phyloP scores from a whole-genome alignment of 1,140 invertebrate species.

The Drosophila lacteicornis region DNA sequence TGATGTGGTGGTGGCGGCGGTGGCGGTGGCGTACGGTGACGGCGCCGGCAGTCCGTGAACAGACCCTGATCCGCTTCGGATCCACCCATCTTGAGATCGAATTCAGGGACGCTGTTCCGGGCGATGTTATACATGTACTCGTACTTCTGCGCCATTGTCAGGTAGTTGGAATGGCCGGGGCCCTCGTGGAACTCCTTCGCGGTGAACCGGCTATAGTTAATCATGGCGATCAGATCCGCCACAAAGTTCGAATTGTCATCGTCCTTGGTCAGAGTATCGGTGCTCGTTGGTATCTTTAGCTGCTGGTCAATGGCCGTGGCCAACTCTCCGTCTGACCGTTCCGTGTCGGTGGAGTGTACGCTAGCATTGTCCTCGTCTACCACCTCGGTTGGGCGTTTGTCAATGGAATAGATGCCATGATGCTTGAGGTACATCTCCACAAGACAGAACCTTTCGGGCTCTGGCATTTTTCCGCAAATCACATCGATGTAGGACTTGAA shows the following conservation, averaged over 20 bases:
- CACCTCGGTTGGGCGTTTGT: neutral
- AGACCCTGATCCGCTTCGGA: neutral
- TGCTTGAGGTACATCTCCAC: constrained; percentile 31
- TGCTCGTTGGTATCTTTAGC: too few relatives aligned
- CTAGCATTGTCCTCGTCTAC: too few relatives aligned
- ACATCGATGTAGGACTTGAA: constrained; percentile 21
- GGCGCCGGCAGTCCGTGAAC: neutral
- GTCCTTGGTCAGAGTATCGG: neutral
- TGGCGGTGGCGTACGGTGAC: neutral
- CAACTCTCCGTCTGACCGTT: too few relatives aligned
- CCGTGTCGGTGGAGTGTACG: too few relatives aligned
- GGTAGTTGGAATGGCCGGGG: constrained; percentile 13
- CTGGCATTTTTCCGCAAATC: constrained; percentile 2
- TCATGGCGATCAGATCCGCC: neutral
- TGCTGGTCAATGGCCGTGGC: too few relatives aligned
- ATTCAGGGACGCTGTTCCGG: neutral
- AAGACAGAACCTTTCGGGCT: constrained; percentile 11
- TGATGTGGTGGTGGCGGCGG: neutral
- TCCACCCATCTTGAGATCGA: neutral
- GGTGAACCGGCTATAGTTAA: constrained; percentile 3
- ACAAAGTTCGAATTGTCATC: neutral
- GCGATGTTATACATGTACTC: constrained; percentile 31
- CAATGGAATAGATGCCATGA: neutral
- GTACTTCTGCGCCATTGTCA: constrained; percentile 17
- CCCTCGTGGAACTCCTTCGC: constrained; percentile 26